phyloP scores from a whole-genome alignment of 1,140 invertebrate species.

The Sesamia nonagrioides region DNA sequence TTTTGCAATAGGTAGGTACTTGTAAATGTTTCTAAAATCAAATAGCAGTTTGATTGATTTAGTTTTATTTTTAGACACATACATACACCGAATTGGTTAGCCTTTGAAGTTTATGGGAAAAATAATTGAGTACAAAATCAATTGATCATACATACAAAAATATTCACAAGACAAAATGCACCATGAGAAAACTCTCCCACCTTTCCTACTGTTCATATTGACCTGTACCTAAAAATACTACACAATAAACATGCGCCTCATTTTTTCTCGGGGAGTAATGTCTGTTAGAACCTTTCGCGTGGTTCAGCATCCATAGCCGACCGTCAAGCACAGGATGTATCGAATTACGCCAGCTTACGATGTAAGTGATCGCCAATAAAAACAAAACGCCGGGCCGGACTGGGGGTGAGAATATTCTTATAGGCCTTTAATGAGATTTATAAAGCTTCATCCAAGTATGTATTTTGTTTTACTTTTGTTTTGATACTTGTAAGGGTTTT shows the following conservation, averaged over 20 bases:
- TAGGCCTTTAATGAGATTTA: conserved; percentile 78
- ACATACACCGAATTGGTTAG: no score
- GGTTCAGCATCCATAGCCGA: conserved; percentile 58
- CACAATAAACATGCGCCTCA: not conserved
- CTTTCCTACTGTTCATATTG: not conserved
- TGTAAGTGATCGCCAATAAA: conserved; percentile 83
- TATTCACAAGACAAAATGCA: not conserved
- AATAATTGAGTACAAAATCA: no score
- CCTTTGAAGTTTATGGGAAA: no score
- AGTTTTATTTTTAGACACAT: no score
- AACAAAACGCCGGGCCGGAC: conserved; percentile 70
- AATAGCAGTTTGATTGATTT: no score
- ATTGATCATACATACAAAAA: not conserved
- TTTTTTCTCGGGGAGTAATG: conserved; percentile 24
- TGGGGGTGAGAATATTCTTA: conserved; percentile 85
- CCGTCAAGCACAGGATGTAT: conserved; percentile 84
- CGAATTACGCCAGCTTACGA: conserved; percentile 79
- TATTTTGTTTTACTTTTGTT: conserved; percentile 30
- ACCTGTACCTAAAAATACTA: conserved; percentile 1
- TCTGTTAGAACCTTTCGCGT: conserved; percentile 52
- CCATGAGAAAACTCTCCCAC: not conserved
- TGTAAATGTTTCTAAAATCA: no score
- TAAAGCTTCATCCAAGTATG: conserved; percentile 82
- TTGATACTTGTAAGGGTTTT: conserved; percentile 37
- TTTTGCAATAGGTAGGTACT: no score